Evolutionary conservation across 2,113 vertebrate genomes (phyloP), one percentile per base, ranked within the genome.

Genomic region (Ictalurus punctatus): DNA sequence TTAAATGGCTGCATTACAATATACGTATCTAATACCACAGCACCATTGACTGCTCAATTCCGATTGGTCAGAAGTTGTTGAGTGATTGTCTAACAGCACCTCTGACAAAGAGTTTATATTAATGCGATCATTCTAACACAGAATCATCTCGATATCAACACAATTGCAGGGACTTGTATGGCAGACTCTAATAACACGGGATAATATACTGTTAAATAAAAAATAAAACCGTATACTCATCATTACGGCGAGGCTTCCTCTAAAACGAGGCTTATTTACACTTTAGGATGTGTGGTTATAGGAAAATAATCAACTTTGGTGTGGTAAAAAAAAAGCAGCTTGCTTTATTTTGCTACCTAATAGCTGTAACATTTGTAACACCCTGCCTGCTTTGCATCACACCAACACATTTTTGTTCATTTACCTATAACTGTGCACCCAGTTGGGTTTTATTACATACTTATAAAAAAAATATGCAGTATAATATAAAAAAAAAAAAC

Each of bases 311-410:
- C 16, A 58, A 79, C 25, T 79, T 21, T 17, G 48, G 78, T 27
- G 6, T 80, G 48, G 78, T 8, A 54, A 54, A n/a, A 44, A 40
- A 40, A 48, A 79, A 52, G 44, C 54, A 30, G 34, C 23, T 10
- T 23, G 5, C n/a, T 40, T 40, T 14, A 40, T 40, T 63, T 27
- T 63, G 12, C 80, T 10, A 6, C 30, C 30, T 37, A 83, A 21
- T 34, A 21, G 54, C 30, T 23, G 1, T 19, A 63, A 27, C 23
- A 37, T 63, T 63, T 44, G 59, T 23, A 83, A n/a, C 10, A 44
- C 27, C 21, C 81, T 61, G 34, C 58, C 12, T 63, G 58, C 58
- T 82, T 82, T 82, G 80, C 30, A 27, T 83, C 37, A 83, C 81
- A 59, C 56, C 17, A 59, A 54, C 48, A 2, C 30, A 14, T 6